Evolutionary conservation across 2,888 invertebrate species (phyloP).

Genomic region (Drepanosiphum platanoidis): DNA sequence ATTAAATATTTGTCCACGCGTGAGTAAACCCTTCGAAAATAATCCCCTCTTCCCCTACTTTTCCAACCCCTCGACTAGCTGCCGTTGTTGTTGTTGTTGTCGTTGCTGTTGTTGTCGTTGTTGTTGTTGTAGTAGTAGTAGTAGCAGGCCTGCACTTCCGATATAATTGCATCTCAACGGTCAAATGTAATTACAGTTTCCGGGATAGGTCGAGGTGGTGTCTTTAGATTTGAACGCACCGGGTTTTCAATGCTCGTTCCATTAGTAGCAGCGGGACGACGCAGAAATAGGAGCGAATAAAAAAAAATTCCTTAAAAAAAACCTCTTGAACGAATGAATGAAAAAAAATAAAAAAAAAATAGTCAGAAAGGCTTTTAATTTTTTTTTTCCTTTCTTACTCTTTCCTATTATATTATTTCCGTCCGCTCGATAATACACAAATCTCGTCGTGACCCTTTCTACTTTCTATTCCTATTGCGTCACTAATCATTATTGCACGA

Average conservation of each 20-base stretch:
- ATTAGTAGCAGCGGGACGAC: not conserved
- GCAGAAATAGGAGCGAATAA: not conserved
- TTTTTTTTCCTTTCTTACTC: not conserved
- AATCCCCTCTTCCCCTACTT: constrained; percentile 2
- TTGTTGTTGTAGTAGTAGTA: not conserved
- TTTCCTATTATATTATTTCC: constrained; percentile 18
- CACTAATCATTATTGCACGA: constrained; percentile 47
- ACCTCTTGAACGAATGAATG: not conserved
- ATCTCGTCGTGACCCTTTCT: not conserved
- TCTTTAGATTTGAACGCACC: not conserved
- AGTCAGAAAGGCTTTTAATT: constrained; percentile 39
- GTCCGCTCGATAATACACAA: constrained; percentile 9
- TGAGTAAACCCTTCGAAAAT: constrained; percentile 42
- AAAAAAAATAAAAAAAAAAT: constrained; percentile 16
- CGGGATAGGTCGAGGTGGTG: not conserved
- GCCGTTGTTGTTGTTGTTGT: not conserved
- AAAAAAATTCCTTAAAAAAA: constrained; percentile 27
- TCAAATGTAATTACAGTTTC: constrained; percentile 60
- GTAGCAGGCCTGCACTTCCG: constrained; percentile 26
- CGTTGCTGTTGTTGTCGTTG: not conserved
- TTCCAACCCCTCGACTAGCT: not conserved
- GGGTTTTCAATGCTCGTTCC: constrained; percentile 17
- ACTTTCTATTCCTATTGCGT: constrained; percentile 30
- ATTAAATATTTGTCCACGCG: constrained; percentile 58
- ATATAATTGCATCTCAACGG: constrained; percentile 53